Conservation (phyloP, 35 echinoderm and acorn worm genomes). For the Stichopus chloronotus region DNA sequence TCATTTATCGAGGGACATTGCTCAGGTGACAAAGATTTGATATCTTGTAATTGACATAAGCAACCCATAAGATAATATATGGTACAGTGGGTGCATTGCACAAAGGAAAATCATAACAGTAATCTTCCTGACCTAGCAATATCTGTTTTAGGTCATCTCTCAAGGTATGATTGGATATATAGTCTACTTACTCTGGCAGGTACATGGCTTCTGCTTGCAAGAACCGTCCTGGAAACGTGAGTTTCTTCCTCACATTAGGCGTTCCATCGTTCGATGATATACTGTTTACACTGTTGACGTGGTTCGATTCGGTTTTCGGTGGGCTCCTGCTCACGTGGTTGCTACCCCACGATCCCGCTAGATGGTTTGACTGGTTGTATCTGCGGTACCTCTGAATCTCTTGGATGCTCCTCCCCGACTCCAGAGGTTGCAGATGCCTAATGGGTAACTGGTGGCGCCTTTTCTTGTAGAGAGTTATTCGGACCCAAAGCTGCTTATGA, state of each 20-base stretch:
- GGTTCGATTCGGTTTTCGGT: not conserved
- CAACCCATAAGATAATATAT: too few species aligned
- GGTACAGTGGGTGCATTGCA: too few species aligned
- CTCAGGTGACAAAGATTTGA: too few species aligned
- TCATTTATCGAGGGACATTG: too few species aligned
- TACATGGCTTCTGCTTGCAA: constrained; percentile 28
- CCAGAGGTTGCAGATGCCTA: constrained; percentile 14
- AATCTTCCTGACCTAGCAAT: too few species aligned
- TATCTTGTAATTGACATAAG: too few species aligned
- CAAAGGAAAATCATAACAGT: too few species aligned
- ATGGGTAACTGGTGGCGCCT: constrained; percentile 45
- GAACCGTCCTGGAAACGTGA: constrained; percentile 22
- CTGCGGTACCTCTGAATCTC: constrained; percentile 44
- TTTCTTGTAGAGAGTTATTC: constrained; percentile 48
- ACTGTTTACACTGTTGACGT: constrained; percentile 5
- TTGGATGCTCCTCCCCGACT: constrained; percentile 25
- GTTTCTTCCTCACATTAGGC: not conserved
- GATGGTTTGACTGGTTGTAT: constrained; percentile 39
- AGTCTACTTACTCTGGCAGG: constrained; percentile 28
- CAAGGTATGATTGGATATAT: not conserved
- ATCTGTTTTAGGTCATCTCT: too few species aligned
- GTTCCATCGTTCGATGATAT: not conserved
- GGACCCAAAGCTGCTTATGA: constrained; percentile 80
- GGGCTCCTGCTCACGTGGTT: not conserved
- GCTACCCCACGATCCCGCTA: not conserved